Evolutionary conservation across 2,797 vertebrate genomes (phyloP).

Genomic region (Acrocephalus scirpaceus): DNA sequence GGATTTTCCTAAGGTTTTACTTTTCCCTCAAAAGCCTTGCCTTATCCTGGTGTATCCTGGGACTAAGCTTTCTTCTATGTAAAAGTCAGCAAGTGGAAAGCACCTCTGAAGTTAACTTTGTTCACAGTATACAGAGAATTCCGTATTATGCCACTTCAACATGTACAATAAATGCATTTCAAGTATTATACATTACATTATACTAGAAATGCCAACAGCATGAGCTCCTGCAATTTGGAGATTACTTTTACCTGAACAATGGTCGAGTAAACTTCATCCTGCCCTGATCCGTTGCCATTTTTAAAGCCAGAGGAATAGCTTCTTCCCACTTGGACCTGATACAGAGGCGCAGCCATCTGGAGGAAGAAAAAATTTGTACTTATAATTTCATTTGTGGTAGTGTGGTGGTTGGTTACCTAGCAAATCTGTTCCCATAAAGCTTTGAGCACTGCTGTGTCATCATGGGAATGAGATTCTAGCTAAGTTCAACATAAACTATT

Average conservation of each 20-base stretch:
- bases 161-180: not conserved
- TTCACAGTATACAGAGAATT: not conserved
- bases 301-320: constrained; percentile 87
- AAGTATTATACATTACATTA: not conserved
- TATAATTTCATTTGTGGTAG: not conserved
- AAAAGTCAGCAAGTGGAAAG: not conserved
- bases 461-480: not conserved
- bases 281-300: constrained; percentile 95
- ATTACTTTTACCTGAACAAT: constrained; percentile 85
- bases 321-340: constrained; percentile 90
- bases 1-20: not conserved
- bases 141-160: not conserved
- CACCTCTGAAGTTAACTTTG: not conserved
- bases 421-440: not conserved
- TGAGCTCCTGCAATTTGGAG: not conserved
- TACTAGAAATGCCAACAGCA: not conserved
- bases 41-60: not conserved
- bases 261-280: constrained; percentile 96
- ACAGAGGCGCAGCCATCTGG: constrained; percentile 92
- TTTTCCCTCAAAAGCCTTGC: not conserved
- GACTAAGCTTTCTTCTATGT: not conserved
- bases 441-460: not conserved
- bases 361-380: not conserved
- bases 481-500: not conserved
- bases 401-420: not conserved